Conservation (phyloP, 2,888 invertebrate genomes). For the Callyntrura sp. region DNA sequence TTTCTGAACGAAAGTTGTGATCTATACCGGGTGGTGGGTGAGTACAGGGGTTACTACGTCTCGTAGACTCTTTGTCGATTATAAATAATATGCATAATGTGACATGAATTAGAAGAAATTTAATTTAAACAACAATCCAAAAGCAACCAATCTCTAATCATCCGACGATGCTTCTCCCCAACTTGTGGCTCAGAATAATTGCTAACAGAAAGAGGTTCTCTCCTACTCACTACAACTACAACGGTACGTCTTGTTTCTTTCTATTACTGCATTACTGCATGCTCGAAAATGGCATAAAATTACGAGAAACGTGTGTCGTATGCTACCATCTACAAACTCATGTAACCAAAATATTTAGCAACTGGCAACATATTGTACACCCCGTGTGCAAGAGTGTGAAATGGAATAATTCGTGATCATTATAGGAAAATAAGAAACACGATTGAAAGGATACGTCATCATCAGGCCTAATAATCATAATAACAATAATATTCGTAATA, state of each 20-base stretch:
- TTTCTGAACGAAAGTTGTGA: slow-evolving; percentile 28
- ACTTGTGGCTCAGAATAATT: slow-evolving; percentile 25
- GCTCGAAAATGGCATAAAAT: slow-evolving; percentile 62
- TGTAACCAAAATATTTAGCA: slow-evolving; percentile 37
- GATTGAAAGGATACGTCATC: slow-evolving; percentile 58
- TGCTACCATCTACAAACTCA: too few species aligned
- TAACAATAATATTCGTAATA: slow-evolving; percentile 14
- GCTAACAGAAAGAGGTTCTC: background rate
- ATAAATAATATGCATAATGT: background rate
- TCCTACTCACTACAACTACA: too few species aligned
- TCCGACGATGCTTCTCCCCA: slow-evolving; percentile 30
- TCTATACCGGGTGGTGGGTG: background rate
- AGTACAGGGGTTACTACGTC: too few species aligned
- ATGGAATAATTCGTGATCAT: slow-evolving; percentile 61
- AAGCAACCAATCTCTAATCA: slow-evolving; percentile 9
- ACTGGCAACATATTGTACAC: slow-evolving; percentile 6
- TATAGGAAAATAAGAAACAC: slow-evolving; percentile 38
- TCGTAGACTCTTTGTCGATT: background rate
- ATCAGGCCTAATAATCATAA: too few species aligned
- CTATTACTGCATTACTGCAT: background rate
- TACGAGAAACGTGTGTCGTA: slow-evolving; percentile 61
- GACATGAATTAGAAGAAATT: slow-evolving; percentile 38
- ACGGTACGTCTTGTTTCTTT: slow-evolving; percentile 9
- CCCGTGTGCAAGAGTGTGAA: slow-evolving; percentile 52
- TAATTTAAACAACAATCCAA: slow-evolving; percentile 17